phyloP scores from a whole-genome alignment of 2,888 invertebrate species.

The Caenorhabditis angaria region DNA sequence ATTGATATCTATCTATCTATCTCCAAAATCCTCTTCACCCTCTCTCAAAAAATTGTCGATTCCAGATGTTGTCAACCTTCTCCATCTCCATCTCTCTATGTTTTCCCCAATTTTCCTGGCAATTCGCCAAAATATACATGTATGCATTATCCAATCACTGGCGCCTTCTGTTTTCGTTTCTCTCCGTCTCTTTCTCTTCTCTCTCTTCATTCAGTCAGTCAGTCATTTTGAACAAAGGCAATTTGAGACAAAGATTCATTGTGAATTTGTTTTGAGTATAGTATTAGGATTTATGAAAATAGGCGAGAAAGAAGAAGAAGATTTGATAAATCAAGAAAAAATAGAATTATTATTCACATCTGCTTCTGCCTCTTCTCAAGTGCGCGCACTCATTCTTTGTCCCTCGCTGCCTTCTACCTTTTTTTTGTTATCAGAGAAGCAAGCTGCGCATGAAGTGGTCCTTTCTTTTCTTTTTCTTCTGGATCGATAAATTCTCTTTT shows the following conservation, averaged over 20 bases:
- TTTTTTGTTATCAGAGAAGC: not conserved
- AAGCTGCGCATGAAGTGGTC: not conserved
- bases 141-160: not conserved
- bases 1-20: too few species aligned
- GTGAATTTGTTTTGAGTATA: too few species aligned
- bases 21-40: too few species aligned
- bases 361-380: not conserved
- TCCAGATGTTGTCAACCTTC: too few species aligned
- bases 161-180: not conserved
- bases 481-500: not conserved
- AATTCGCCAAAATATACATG: not conserved
- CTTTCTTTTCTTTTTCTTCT: too few species aligned
- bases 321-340: not conserved
- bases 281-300: not conserved
- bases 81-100: too few species aligned
- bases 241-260: constrained; percentile 4
- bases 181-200: not conserved
- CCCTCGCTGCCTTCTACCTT: not conserved
- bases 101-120: too few species aligned
- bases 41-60: too few species aligned
- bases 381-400: not conserved
- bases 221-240: not conserved
- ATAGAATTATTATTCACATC: not conserved
- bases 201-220: too few species aligned
- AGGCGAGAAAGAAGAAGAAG: too few species aligned